phyloP scores from a whole-genome alignment of 2,113 vertebrate species.

The Oreotrochilus melanogaster region DNA sequence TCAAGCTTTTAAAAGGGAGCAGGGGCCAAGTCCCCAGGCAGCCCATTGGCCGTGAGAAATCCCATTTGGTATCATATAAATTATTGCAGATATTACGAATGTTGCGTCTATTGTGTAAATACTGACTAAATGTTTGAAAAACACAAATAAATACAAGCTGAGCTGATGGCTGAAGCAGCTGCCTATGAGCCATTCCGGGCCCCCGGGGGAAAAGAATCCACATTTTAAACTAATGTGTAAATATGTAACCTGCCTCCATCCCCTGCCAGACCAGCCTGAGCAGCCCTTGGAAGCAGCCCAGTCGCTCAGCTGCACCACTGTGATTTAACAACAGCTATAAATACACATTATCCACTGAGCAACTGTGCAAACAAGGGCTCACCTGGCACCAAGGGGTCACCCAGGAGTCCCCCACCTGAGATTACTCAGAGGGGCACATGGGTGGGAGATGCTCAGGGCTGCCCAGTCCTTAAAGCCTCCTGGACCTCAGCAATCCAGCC shows the following conservation, averaged over 20 bases:
- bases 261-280: conserved; percentile 28
- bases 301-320: conserved; percentile 58
- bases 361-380: conserved; percentile 64
- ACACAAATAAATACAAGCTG: conserved; percentile 68
- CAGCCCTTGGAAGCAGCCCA: conserved; percentile 62
- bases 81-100: conserved; percentile 71
- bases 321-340: conserved; percentile 68
- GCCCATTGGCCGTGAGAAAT: conserved; percentile 58
- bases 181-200: conserved; percentile 62
- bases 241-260: conserved; percentile 72
- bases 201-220: conserved; percentile 56
- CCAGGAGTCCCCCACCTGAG: not conserved
- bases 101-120: conserved; percentile 68
- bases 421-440: fast-evolving
- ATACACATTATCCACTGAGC: conserved; percentile 42
- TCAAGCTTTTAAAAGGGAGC: conserved; percentile 61
- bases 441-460: not conserved
- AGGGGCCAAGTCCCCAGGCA: conserved; percentile 61
- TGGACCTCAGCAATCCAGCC: not conserved
- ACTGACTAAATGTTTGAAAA: conserved; percentile 69
- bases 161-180: conserved; percentile 69
- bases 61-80: conserved; percentile 67
- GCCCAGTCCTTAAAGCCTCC: not conserved
- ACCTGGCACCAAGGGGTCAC: conserved; percentile 54
- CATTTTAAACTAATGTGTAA: conserved; percentile 75